Evolutionary conservation across 23 tunicate species (phyloP), one percentile per base, ranked within the genome.

Genomic region (Diplosoma virens): DNA sequence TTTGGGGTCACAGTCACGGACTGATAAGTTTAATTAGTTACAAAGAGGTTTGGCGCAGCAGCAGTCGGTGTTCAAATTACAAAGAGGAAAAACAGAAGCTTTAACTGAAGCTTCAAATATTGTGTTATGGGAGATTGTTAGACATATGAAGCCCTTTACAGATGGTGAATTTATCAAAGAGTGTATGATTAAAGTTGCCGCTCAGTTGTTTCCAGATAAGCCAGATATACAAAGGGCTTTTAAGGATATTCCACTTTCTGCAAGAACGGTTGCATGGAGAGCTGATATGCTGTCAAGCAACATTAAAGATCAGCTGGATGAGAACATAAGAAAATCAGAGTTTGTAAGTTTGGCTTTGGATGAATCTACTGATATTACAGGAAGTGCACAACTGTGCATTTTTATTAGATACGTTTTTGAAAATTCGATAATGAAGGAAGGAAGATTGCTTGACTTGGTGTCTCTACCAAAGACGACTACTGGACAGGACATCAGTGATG

Each of bases 221-320:
- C 66, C n/a, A 16, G n/a, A 58, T 58, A 58, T 58, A 58, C 66
- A 58, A 58, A 46, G 52, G 52, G 16, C 52, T 46, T 46, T 46
- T 46, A 46, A 46, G 16, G 52, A 46, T 46, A 11, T 46, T 46
- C 52, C 14, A 46, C 52, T 46, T 46, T 46, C 52, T 46, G 52
- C 52, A 46, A 46, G 52, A 14, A 46, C 52, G 16, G 52, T 46
- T 46, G 52, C 52, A 46, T 24, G 66, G 21, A 21, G 66, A 58
- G 66, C 21, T 16, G 66, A 58, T 58, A 58, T 14, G 66, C n/a
- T 58, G 66, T 58, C 65, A 58, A 23, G 65, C 65, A 58, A 58
- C 65, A 58, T 58, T 58, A 7, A 58, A 58, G 65, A 11, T n/a
- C 65, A 58, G 65, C 65, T 58, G 65, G 65, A 58, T 58, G 65